Conservation (phyloP, 2,888 invertebrate species). For the Dimorphilus gyrociliatus region DNA sequence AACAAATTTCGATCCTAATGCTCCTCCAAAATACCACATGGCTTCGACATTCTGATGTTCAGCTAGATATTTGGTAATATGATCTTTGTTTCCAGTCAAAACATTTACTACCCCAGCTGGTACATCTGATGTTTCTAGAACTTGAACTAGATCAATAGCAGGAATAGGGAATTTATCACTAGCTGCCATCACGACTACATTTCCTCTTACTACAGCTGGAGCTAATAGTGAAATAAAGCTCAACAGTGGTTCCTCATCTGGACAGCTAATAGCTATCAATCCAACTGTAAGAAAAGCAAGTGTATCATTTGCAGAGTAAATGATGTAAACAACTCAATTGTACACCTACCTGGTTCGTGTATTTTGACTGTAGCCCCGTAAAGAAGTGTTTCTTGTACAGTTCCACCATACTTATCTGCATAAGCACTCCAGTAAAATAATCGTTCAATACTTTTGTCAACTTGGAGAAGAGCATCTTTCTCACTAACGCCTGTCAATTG, state of each 20-base stretch:
- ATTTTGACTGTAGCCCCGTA: conserved; percentile 36
- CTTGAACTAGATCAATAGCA: conserved; percentile 36
- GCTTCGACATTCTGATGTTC: conserved; percentile 37
- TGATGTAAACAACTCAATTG: too few relatives aligned
- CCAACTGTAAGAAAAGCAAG: too few relatives aligned
- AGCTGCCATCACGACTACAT: conserved; percentile 36
- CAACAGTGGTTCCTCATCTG: conserved; percentile 34
- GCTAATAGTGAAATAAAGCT: conserved; percentile 37
- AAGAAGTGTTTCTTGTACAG: conserved; percentile 35
- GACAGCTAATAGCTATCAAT: conserved; percentile 38
- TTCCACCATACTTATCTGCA: conserved; percentile 37
- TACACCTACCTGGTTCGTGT: too few relatives aligned
- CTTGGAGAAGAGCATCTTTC: conserved; percentile 20
- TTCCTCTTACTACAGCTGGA: conserved; percentile 37
- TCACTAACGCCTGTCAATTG: conserved; percentile 22
- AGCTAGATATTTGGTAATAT: conserved; percentile 31
- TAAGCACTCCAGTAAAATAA: conserved; percentile 39
- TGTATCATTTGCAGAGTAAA: too few relatives aligned
- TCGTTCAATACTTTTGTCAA: conserved; percentile 29
- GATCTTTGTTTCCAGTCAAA: conserved; percentile 34
- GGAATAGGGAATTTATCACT: conserved; percentile 34
- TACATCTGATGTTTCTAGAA: conserved; percentile 39
- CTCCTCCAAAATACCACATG: conserved; percentile 36
- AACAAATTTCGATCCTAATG: conserved; percentile 34
- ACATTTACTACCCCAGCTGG: conserved; percentile 40